Base-by-base conservation (phyloP, 2,113 vertebrate genomes). In the Paradisaea rubra region DNA sequence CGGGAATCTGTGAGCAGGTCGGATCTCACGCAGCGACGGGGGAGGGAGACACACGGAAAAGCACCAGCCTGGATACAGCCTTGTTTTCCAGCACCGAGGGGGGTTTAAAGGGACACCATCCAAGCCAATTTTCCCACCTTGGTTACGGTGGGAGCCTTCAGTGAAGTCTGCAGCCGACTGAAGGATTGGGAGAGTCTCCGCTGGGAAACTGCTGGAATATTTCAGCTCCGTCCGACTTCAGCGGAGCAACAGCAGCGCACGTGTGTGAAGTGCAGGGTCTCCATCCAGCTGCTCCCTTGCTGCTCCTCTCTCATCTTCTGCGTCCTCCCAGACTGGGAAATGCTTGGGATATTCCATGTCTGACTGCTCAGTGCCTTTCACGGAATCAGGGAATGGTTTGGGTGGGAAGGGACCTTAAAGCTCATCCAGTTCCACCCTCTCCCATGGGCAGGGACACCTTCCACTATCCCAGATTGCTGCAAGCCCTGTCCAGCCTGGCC, bases 1-100 rank as follows among this genome's bases (percentile, higher is more conserved):
- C 30, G 6, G 87, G 94, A 79, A 82, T 70, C 15, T 25, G 19
- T 10, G 24, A 56, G 71, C 28, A 17, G 54, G 24, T 82, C 0
- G 0, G 65, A 19, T 52, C 60, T 70, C 76, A 5, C 2, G 37
- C 10, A 2, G 56, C 0, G 0, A 6, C 0, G 24, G 69, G 19
- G 30, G 54, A 49, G 20, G 5, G 49, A 50, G 42, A 64, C 74
- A 37, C 33, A 2, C 33, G 84, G 89, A 65, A 64, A 82, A 27
- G n/a, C 50, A 47, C 30, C 57, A 33, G 77, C 74, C 35, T 77
- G 80, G 80, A 27, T 4, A 3, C 10, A 37, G 56, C 20, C 10
- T 33, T 6, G 7, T 24, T 65, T 81, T 80, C 41, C 85, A 73
- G 5, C 31, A 7, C 66, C 10, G 11, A 50, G 41, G 45, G 63